Evolutionary conservation across 2,797 vertebrate species (phyloP), one percentile per base, ranked within the genome.

Genomic region (Mus caroli): DNA sequence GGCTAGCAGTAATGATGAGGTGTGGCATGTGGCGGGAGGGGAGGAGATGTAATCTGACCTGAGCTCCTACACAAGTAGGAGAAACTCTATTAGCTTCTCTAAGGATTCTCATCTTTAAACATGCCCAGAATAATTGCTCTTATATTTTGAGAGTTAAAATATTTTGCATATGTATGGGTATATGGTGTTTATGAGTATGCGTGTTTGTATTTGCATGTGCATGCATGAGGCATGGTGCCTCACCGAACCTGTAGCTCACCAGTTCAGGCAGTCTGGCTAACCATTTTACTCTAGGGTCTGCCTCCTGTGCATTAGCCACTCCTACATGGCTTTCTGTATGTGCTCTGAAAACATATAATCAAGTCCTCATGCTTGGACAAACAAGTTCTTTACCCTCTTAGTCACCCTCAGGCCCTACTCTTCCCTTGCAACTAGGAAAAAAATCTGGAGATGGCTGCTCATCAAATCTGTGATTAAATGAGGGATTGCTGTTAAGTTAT

Each of bases 361-460:
- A 64, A 64, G 13, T 64, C 62, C 3, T 31, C 12, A 64, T 64
- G 31, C 28, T 50, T 67, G 14, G 37, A 22, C 31, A 67, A 34
- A 19, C 60, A 50, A 50, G 43, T n/a, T 11, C 28, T 85, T 82
- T 40, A 50, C 28, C 26, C 28, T 83, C 58, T 34, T 9, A 31
- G 17, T 46, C 28, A 67, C 17, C 11, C 10, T 50, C 6, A 7
- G 10, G 43, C 28, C 3, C 19, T 73, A 40, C 20, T 60, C 54
- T 93, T 80, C 31, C 50, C 54, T 88, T 80, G 52, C 43, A 34
- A 87, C 12, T 79, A 88, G 43, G 13, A 12, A 6, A 9, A 93
- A 46, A 46, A 80, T 87, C n/a, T 93, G 43, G 20, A 92, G 79
- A 87, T 94, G 60, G 54, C 8, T 94, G 28, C 85, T 84, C 52